These are phyloP conservation scores for Sarcophaga subvicina DNA, from an alignment of 2,888 invertebrate species.

Conservation along the genomic window DNA sequence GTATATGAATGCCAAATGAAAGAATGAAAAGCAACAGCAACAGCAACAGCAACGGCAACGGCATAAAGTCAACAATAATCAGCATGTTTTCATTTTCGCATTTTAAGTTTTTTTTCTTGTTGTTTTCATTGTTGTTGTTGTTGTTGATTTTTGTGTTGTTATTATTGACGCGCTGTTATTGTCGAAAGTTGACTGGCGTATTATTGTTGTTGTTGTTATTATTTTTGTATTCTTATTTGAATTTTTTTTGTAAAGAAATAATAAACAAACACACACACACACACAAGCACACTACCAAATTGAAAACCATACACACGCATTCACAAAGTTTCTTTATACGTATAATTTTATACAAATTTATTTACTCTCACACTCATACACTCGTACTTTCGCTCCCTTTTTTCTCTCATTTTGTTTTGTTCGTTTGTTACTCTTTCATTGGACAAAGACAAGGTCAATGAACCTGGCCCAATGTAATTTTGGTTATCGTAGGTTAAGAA, in stretches of 20 bases:
- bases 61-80: slow-evolving; percentile 63
- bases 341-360: not conserved
- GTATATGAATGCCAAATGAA: slow-evolving; percentile 25
- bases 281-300: slow-evolving; percentile 26
- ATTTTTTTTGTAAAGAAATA: slow-evolving; percentile 49
- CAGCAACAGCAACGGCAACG: slow-evolving; percentile 4
- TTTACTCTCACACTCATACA: not conserved
- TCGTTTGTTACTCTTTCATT: not conserved
- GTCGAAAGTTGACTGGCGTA: slow-evolving; percentile 53
- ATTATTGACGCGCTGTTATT: slow-evolving; percentile 23
- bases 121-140: slow-evolving; percentile 32
- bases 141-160: slow-evolving; percentile 28
- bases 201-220: slow-evolving; percentile 25
- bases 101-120: slow-evolving; percentile 36
- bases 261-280: slow-evolving; percentile 38
- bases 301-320: slow-evolving; percentile 12
- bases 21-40: slow-evolving; percentile 47
- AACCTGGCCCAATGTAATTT: slow-evolving; percentile 73
- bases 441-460: slow-evolving; percentile 69
- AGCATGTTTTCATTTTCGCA: slow-evolving; percentile 37
- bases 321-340: not conserved
- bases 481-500: slow-evolving; percentile 74
- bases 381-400: not conserved
- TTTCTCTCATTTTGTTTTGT: not conserved
- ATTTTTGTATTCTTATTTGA: slow-evolving; percentile 48